phyloP scores from a whole-genome alignment of 2,888 invertebrate genomes.

The Diachrysia chrysitis region DNA sequence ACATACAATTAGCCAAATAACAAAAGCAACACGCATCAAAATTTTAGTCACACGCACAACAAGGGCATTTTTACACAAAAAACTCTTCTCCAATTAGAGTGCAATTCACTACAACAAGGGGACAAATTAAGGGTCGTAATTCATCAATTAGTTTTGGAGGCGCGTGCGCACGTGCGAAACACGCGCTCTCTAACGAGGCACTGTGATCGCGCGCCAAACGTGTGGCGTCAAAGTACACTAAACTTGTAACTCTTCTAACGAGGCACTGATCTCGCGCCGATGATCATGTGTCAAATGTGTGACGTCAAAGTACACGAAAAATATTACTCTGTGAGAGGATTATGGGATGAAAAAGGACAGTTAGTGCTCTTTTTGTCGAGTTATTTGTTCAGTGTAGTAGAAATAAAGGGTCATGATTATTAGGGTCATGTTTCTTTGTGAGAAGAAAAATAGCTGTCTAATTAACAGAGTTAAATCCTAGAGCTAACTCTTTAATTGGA shows the following conservation, averaged over 20 bases:
- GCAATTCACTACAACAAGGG: constrained; percentile 61
- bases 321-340: constrained; percentile 45
- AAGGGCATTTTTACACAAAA: constrained; percentile 45
- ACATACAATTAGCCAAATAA: constrained; percentile 48
- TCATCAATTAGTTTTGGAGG: constrained; percentile 78
- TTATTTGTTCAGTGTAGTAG: constrained; percentile 19
- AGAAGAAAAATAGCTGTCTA: not conserved
- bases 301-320: constrained; percentile 53
- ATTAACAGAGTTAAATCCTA: no score
- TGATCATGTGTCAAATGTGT: constrained; percentile 64
- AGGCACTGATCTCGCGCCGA: constrained; percentile 67
- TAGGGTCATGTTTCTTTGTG: not conserved
- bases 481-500: no score
- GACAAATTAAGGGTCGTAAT: constrained; percentile 71
- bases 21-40: constrained; percentile 32
- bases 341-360: constrained; percentile 32
- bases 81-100: constrained; percentile 63
- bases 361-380: constrained; percentile 33
- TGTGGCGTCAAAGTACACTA: constrained; percentile 52
- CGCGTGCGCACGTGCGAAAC: constrained; percentile 73
- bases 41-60: constrained; percentile 44
- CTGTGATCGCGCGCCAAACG: constrained; percentile 69
- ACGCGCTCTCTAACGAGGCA: constrained; percentile 78
- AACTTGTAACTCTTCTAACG: constrained; percentile 66
- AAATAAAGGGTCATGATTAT: constrained; percentile 19